These are phyloP conservation scores for Echeneis naucrates DNA, from an alignment of 2,797 vertebrate genomes.

Conservation along the genomic window DNA sequence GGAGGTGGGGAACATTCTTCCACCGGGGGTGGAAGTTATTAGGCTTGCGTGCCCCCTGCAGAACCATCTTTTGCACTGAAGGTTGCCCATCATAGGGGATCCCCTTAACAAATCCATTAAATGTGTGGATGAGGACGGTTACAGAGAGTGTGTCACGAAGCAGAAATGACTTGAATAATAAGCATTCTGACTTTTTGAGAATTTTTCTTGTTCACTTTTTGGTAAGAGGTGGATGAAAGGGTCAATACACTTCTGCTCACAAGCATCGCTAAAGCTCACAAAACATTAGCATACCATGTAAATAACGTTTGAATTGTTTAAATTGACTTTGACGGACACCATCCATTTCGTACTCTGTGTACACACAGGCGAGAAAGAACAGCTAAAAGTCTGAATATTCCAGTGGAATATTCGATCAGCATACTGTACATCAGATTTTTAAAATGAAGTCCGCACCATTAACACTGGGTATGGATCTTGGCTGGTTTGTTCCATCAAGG, in stretches of 20 bases:
- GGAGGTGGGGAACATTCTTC: conserved; percentile 72
- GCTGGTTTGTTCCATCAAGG: conserved; percentile 79
- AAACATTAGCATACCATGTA: not conserved
- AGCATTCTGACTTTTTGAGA: not conserved
- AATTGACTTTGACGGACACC: conserved; percentile 6
- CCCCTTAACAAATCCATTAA: conserved; percentile 37
- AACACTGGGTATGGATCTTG: conserved; percentile 59
- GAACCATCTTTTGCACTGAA: conserved; percentile 33
- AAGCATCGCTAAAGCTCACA: not conserved
- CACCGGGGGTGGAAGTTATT: conserved; percentile 45
- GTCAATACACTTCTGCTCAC: not conserved
- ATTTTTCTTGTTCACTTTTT: not conserved
- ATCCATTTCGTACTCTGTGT: conserved; percentile 4
- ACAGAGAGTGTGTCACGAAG: conserved; percentile 7
- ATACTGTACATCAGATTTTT: conserved; percentile 71
- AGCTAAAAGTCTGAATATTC: conserved; percentile 34
- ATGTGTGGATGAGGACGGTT: conserved; percentile 35
- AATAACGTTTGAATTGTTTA: conserved; percentile 9
- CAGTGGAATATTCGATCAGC: conserved; percentile 24
- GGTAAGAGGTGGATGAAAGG: not conserved
- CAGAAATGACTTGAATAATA: not conserved
- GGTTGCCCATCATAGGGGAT: conserved; percentile 40
- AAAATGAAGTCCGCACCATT: conserved; percentile 63
- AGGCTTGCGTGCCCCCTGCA: conserved; percentile 23
- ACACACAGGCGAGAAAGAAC: conserved; percentile 25